These are phyloP conservation scores for Ectropis crepuscularia DNA, from an alignment of 2,888 invertebrate species.

Conservation along the genomic window DNA sequence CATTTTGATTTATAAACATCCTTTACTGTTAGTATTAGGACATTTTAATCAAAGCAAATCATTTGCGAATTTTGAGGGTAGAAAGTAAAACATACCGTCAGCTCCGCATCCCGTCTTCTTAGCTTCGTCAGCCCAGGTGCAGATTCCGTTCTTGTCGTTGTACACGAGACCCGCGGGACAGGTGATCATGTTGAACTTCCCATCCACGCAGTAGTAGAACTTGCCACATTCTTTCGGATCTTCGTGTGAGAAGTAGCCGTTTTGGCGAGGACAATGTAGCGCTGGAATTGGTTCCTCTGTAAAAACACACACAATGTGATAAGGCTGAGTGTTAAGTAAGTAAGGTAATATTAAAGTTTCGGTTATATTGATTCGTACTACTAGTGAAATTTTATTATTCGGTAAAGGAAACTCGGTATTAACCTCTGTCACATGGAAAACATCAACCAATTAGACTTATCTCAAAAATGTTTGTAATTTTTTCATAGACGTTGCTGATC, in stretches of 20 bases:
- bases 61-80: background rate
- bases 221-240: conserved; percentile 91
- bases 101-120: conserved; percentile 94
- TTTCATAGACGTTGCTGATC: too few relatives aligned
- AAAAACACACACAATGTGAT: conserved; percentile 17
- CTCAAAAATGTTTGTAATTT: too few relatives aligned
- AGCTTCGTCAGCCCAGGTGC: conserved; percentile 97
- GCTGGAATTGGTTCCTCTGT: conserved; percentile 90
- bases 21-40: background rate
- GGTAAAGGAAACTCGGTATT: too few relatives aligned
- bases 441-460: too few relatives aligned
- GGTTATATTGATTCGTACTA: too few relatives aligned
- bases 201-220: conserved; percentile 95
- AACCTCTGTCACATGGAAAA: too few relatives aligned
- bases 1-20: too few relatives aligned
- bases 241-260: conserved; percentile 95
- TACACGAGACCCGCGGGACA: conserved; percentile 95
- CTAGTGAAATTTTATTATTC: too few relatives aligned
- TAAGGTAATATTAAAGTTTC: too few relatives aligned
- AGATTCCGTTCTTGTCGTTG: conserved; percentile 94
- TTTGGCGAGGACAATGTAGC: conserved; percentile 90
- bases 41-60: background rate
- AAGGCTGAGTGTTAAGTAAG: too few relatives aligned
- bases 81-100: conserved; percentile 77
- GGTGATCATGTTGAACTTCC: conserved; percentile 94